Conservation (phyloP, 1,140 invertebrate species). For the Neelides sp. region DNA sequence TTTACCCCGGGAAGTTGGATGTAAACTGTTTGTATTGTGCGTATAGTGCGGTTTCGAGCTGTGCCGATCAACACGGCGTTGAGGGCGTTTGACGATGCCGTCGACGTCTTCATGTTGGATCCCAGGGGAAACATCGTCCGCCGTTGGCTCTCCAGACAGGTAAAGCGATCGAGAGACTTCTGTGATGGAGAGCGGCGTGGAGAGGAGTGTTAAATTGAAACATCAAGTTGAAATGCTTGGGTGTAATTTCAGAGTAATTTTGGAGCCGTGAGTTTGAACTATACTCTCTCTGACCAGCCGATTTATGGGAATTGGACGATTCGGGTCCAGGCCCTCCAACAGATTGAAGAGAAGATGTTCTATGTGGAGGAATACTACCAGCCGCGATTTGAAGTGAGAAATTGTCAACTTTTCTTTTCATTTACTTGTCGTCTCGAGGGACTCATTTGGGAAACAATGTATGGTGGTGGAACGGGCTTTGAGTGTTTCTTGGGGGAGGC, state of each 20-base stretch:
- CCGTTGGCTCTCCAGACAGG: slow-evolving; percentile 26
- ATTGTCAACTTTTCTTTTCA: slow-evolving; percentile 2
- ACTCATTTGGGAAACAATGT: no score
- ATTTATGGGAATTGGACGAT: slow-evolving; percentile 85
- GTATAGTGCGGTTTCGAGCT: slow-evolving; percentile 66
- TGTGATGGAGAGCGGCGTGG: slow-evolving; percentile 4
- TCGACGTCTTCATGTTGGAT: slow-evolving; percentile 81
- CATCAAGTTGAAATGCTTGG: slow-evolving; percentile 4
- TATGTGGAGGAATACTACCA: slow-evolving; percentile 90
- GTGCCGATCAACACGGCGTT: slow-evolving; percentile 81
- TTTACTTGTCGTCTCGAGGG: no score
- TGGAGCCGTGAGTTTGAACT: slow-evolving; percentile 78
- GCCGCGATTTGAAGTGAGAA: slow-evolving; percentile 58
- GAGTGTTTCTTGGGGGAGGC: no score
- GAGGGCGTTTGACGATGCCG: slow-evolving; percentile 69
- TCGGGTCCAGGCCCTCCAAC: slow-evolving; percentile 71
- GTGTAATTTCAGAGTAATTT: slow-evolving; percentile 54
- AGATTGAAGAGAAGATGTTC: slow-evolving; percentile 72
- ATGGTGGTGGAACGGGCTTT: no score
- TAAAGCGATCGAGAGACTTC: slow-evolving; percentile 12
- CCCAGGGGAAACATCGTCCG: slow-evolving; percentile 45
- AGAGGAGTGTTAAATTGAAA: not conserved
- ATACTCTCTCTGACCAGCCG: slow-evolving; percentile 79
- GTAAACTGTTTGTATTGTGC: no score
- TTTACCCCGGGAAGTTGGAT: no score